Conservation (phyloP, 2,113 vertebrate genomes). For the Crotalus tigris region DNA sequence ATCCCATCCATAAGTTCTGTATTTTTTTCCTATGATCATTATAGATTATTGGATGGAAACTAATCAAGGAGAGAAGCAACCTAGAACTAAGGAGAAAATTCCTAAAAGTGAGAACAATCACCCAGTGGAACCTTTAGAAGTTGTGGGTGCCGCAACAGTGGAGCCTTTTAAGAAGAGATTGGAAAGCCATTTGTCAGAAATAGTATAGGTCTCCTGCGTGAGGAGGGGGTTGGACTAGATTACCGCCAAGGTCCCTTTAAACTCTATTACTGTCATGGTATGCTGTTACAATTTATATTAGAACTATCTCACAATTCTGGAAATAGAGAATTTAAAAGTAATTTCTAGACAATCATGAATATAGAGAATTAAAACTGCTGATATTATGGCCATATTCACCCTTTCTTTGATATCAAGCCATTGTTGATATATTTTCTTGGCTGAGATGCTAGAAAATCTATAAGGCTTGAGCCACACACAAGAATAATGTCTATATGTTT, state of each 20-base stretch:
- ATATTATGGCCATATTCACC: constrained; percentile 1
- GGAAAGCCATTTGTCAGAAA: background rate
- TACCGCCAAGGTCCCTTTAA: background rate
- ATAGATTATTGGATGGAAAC: background rate
- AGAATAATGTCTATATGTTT: constrained; percentile 42
- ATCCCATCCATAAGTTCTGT: background rate
- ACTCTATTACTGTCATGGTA: background rate
- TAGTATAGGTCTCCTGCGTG: background rate
- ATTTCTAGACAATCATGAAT: background rate
- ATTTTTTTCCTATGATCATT: background rate
- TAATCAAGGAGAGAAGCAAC: background rate
- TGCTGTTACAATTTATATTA: background rate
- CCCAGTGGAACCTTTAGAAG: background rate
- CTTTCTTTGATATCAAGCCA: constrained; percentile 23
- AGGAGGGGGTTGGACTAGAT: background rate
- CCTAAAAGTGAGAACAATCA: background rate
- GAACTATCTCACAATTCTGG: background rate
- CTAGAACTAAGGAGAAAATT: background rate
- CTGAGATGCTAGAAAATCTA: constrained; percentile 59
- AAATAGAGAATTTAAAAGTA: background rate
- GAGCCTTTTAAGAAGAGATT: background rate
- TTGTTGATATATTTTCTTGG: constrained; percentile 36
- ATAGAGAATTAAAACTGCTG: constrained; percentile 18
- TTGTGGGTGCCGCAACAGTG: background rate
- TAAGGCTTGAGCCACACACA: constrained; percentile 49